Conservation (phyloP, 2,113 vertebrate species). For the Cyanoderma ruficeps region DNA sequence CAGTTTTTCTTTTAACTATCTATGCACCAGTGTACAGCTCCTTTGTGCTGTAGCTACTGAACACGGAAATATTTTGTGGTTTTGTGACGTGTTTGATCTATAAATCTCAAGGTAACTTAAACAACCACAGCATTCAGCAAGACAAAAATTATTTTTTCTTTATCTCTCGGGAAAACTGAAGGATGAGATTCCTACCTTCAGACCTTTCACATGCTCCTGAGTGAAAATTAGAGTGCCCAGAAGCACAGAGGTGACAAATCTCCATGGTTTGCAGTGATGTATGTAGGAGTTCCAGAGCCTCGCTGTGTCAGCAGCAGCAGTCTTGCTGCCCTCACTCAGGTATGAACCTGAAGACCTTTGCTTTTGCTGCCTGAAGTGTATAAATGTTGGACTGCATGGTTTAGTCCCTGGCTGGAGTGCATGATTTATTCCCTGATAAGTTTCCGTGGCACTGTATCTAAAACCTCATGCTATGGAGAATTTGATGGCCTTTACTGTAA, state of each 20-base stretch:
- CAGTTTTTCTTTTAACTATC: not conserved
- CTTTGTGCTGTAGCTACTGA: not conserved
- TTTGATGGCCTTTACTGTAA: not conserved
- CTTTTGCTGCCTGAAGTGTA: not conserved
- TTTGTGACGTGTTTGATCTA: not conserved
- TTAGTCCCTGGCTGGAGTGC: not conserved
- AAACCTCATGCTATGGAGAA: not conserved
- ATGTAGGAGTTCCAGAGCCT: not conserved
- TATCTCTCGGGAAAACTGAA: not conserved
- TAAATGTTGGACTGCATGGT: not conserved
- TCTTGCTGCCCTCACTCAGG: not conserved
- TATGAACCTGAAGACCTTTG: not conserved
- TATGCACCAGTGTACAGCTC: not conserved
- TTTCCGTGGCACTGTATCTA: not conserved
- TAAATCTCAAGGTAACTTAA: not conserved
- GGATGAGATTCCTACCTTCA: not conserved
- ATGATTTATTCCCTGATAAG: not conserved
- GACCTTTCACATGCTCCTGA: not conserved
- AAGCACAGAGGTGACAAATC: not conserved
- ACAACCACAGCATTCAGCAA: not conserved
- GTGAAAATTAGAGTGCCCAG: not conserved
- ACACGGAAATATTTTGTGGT: not conserved
- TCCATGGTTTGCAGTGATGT: not conserved
- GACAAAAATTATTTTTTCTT: not conserved
- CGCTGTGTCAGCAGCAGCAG: not conserved